A percentile compares a stretch with the other conserved stretches of the same genome.
These are phyloP conservation scores for Eulemur albifrons DNA, from an alignment of 2,797 vertebrate species.

Conservation along the genomic window DNA sequence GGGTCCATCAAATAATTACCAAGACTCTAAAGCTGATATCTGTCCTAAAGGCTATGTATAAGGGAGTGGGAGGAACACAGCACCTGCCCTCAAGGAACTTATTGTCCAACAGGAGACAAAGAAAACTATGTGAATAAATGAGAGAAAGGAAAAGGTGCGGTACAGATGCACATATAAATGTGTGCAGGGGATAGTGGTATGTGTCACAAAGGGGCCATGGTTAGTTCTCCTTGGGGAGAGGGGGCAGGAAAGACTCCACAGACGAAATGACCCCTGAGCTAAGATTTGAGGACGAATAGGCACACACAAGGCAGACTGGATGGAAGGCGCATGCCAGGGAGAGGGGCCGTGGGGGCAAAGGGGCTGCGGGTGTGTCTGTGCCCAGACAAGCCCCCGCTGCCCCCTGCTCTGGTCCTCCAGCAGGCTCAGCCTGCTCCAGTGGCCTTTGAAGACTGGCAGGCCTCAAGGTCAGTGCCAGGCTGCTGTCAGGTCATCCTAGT, in stretches of 20 bases:
- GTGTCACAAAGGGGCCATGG: background rate
- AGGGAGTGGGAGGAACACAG: background rate
- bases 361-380: accelerated
- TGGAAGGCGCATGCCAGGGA: accelerated
- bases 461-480: background rate
- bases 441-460: background rate
- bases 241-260: background rate
- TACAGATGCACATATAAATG: background rate
- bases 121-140: background rate
- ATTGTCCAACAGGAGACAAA: background rate
- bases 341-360: accelerated
- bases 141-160: background rate
- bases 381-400: no score
- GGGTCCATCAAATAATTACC: background rate
- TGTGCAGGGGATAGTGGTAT: background rate
- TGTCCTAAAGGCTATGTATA: background rate
- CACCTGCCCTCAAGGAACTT: background rate
- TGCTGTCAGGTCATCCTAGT: no score
- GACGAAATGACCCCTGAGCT: background rate
- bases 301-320: background rate
- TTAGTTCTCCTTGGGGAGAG: background rate
- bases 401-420: background rate
- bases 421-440: background rate
- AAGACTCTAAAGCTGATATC: background rate
- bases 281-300: background rate